Conservation (phyloP, 2,888 invertebrate species). For the Atrina japonica region DNA sequence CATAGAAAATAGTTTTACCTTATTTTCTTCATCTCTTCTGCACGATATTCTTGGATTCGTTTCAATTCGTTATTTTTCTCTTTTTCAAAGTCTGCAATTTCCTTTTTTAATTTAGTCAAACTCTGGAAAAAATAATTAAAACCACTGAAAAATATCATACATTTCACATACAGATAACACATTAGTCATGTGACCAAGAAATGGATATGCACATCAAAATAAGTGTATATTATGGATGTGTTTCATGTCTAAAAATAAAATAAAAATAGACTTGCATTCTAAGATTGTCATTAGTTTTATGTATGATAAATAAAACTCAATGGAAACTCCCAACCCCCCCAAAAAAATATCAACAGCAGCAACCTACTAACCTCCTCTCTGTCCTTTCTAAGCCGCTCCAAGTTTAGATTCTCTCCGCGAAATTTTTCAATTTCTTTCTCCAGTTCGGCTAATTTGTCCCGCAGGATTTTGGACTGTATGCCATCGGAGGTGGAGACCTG, state of each 20-base stretch:
- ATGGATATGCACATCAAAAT: too few species aligned
- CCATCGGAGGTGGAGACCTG: conserved; percentile 65
- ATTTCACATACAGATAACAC: too few species aligned
- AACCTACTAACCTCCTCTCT: conserved; percentile 77
- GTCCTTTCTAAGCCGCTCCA: conserved; percentile 75
- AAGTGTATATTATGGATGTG: too few species aligned
- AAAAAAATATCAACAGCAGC: too few species aligned
- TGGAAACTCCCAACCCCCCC: too few species aligned
- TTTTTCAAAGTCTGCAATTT: conserved; percentile 78
- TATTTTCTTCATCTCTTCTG: conserved; percentile 78
- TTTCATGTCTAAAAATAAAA: too few species aligned
- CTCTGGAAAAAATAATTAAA: conserved; percentile 66
- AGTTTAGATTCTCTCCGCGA: conserved; percentile 74
- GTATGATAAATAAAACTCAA: too few species aligned
- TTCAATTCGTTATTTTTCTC: conserved; percentile 76
- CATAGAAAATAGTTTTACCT: too few species aligned
- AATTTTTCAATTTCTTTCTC: conserved; percentile 80
- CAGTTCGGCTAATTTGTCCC: conserved; percentile 77
- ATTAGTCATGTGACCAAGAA: too few species aligned
- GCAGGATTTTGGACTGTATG: conserved; percentile 74
- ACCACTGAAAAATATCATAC: too few species aligned
- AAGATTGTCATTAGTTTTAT: too few species aligned
- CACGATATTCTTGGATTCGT: conserved; percentile 76
- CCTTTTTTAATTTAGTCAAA: conserved; percentile 75
- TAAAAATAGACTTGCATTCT: too few species aligned